Conservation (phyloP, 1,140 invertebrate genomes). For the Heterodera schachtii region DNA sequence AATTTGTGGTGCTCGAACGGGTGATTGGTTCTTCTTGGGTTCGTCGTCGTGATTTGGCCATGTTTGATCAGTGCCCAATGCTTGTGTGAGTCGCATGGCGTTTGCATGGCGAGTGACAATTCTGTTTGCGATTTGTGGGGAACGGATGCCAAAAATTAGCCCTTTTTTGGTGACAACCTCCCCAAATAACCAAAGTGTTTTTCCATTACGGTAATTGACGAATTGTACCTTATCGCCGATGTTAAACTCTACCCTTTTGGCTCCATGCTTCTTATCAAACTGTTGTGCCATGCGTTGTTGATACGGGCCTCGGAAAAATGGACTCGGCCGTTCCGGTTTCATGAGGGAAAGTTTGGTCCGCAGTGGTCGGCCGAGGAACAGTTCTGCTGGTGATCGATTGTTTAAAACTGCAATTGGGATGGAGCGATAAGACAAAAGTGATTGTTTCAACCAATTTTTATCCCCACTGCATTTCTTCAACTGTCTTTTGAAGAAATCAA, state of each 20-base stretch:
- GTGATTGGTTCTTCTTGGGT: too few relatives aligned
- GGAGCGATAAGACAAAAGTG: conserved; percentile 20
- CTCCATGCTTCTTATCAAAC: background rate
- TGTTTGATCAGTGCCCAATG: too few relatives aligned
- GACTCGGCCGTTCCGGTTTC: background rate
- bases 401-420: conserved; percentile 6
- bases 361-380: conserved; percentile 14
- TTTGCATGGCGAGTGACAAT: too few relatives aligned
- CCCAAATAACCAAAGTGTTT: too few relatives aligned
- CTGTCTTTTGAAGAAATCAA: conserved; percentile 54
- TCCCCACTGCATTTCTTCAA: conserved; percentile 8
- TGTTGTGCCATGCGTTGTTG: conserved; percentile 6
- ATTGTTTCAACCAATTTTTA: conserved; percentile 19
- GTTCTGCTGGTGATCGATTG: background rate
- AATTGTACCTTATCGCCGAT: background rate
- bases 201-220: too few relatives aligned
- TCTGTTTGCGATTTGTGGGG: too few relatives aligned
- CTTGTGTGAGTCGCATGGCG: too few relatives aligned
- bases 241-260: background rate
- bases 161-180: too few relatives aligned
- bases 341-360: background rate
- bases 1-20: too few relatives aligned
- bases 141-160: too few relatives aligned
- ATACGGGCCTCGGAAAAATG: background rate
- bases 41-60: too few relatives aligned